phyloP scores from a whole-genome alignment of 2,888 invertebrate genomes.

The Ceriagrion tenellum region DNA sequence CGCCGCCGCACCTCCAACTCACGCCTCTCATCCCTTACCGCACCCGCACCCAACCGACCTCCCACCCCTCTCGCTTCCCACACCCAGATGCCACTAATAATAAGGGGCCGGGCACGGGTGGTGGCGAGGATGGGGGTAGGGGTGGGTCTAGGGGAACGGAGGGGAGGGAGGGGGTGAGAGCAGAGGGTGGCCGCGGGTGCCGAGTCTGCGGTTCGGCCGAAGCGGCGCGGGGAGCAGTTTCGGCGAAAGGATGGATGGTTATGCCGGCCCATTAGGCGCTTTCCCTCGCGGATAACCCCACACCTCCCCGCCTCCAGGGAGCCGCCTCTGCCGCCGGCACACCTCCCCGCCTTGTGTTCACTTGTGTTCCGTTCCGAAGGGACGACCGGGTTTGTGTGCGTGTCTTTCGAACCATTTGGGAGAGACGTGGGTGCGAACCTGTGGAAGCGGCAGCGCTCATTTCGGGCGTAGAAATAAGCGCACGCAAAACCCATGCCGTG shows the following conservation, averaged over 20 bases:
- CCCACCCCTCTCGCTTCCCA: background rate
- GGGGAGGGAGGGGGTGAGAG: background rate
- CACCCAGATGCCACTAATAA: no score
- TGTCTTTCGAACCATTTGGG: background rate
- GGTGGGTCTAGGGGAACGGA: background rate
- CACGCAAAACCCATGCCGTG: no score
- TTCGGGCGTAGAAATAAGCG: no score
- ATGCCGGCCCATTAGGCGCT: conserved; percentile 41
- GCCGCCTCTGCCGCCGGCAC: background rate
- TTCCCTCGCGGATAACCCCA: background rate
- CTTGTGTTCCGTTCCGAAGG: background rate
- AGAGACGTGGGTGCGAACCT: background rate
- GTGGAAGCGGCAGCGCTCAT: no score
- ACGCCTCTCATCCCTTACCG: background rate
- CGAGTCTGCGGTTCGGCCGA: conserved; percentile 30
- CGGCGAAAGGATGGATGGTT: conserved; percentile 41
- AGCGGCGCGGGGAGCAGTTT: conserved; percentile 13
- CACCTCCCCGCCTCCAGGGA: background rate
- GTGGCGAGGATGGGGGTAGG: background rate
- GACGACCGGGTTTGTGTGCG: no score
- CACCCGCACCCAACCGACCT: no score
- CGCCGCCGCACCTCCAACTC: background rate
- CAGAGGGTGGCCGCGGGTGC: background rate
- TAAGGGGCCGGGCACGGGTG: background rate
- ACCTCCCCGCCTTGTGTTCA: background rate